These are phyloP conservation scores for Clepsis dumicolana DNA, from an alignment of 2,888 invertebrate genomes.

Conservation along the genomic window DNA sequence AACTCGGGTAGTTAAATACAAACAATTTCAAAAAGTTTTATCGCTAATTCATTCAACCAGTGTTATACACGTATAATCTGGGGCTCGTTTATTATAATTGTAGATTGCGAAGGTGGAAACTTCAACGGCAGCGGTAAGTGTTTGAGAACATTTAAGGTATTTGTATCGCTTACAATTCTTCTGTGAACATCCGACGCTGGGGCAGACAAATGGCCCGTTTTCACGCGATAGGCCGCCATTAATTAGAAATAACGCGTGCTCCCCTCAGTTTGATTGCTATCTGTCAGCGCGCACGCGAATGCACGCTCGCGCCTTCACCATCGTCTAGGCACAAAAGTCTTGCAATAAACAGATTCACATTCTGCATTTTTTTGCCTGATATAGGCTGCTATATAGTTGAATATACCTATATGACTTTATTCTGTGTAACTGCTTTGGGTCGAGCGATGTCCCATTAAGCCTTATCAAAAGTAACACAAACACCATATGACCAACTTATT, in stretches of 20 bases:
- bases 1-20: slow-evolving; percentile 17
- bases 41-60: slow-evolving; percentile 51
- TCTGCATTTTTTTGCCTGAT: neutral
- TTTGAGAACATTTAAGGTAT: slow-evolving; percentile 80
- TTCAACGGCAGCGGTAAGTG: slow-evolving; percentile 69
- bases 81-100: slow-evolving; percentile 76
- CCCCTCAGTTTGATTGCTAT: slow-evolving; percentile 72
- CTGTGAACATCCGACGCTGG: slow-evolving; percentile 78
- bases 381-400: neutral
- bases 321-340: slow-evolving; percentile 38
- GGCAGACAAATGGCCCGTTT: slow-evolving; percentile 77
- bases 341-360: slow-evolving; percentile 23
- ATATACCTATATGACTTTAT: neutral
- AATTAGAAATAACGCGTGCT: slow-evolving; percentile 78
- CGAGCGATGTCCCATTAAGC: too few species aligned
- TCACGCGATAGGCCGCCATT: slow-evolving; percentile 79
- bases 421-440: too few species aligned
- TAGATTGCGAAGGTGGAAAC: slow-evolving; percentile 65
- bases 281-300: slow-evolving; percentile 78
- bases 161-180: slow-evolving; percentile 83
- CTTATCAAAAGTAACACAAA: too few species aligned
- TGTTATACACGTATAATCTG: slow-evolving; percentile 64
- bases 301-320: slow-evolving; percentile 57
- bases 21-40: slow-evolving; percentile 25
- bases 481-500: too few species aligned